Percentiles rank a stretch among this genome's conserved stretches.
phyloP scores from a whole-genome alignment of 2,113 vertebrate genomes.

The Brachyhypopomus occidentalis region DNA sequence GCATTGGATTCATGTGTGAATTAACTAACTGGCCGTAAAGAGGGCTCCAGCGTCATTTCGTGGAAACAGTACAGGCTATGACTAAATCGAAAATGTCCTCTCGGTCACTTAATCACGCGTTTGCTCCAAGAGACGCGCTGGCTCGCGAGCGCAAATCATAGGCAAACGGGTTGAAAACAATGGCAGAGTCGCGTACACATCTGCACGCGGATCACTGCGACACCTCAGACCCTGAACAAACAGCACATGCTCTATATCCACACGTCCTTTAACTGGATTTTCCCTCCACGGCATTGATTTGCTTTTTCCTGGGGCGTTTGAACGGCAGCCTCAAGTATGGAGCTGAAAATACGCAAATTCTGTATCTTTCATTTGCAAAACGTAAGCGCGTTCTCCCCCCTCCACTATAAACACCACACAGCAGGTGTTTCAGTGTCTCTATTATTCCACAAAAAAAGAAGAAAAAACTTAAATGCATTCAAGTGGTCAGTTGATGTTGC shows the following conservation, averaged over 20 bases:
- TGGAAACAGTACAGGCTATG: not conserved
- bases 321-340: not conserved
- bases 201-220: slow-evolving; percentile 27
- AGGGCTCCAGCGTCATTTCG: no score
- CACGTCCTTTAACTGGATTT: not conserved
- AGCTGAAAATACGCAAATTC: not conserved
- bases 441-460: not conserved
- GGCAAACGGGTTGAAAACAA: slow-evolving; percentile 11
- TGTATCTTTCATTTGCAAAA: slow-evolving; percentile 8
- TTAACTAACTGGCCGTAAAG: no score
- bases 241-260: slow-evolving; percentile 24
- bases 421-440: not conserved
- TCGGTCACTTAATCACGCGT: slow-evolving; percentile 1
- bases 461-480: not conserved
- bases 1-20: not conserved
- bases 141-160: not conserved
- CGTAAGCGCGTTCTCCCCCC: not conserved
- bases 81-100: not conserved
- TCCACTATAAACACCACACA: not conserved
- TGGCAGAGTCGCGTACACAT: not conserved
- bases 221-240: slow-evolving; percentile 8
- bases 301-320: not conserved
- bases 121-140: no score
- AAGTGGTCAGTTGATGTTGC: slow-evolving; percentile 17
- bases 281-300: not conserved